Base-by-base conservation (phyloP, 2,888 invertebrate species). In the Pachydiplax longipennis region DNA sequence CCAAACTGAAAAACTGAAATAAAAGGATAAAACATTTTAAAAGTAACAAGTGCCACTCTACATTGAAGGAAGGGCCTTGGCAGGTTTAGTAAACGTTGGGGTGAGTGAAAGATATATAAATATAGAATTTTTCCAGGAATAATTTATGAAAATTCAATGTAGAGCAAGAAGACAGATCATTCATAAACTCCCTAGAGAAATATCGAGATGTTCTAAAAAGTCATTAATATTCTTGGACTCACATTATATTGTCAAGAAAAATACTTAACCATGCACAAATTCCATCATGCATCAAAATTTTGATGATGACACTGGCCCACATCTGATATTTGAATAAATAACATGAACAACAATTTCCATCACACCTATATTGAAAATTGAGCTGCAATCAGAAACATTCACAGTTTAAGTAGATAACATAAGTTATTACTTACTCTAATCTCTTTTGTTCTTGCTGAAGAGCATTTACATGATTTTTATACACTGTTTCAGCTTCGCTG, bases 361-460 rank as follows among this genome's bases (percentile, higher is more conserved):
- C 73, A 73, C 73, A 73, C 73, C 25, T 25, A 73, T 12, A 73
- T 73, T 73, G 12, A 25, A 13, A 73, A 73, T 65, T 18, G 31
- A 73, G 31, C 73, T 73, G 73, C 73, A 73, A 73, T 31, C 73
- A 73, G 73, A 73, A 31, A 73, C 31, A 31, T 13, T 31, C 31
- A 73, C 13, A 31, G 13, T 31, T 31, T 31, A 73, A 31, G 12
- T 73, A 73, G 13, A 37, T 87, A 15, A 22, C 58, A 90, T 13
- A 90, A 81, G 44, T 83, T 90, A 91, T 2, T 53, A 96, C 97
- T 96, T 94, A 98, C 98, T 99, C 98, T 93, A 97, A 96, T 94
- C 98, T 96, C 93, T 98, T 97, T 93, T 98, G 97, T 93, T 98
- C 98, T 93, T 98, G 98, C 93, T 99, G 98, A 91, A 99, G 95